Conservation (phyloP, 2,888 invertebrate genomes). For the Mythimna vitellina region DNA sequence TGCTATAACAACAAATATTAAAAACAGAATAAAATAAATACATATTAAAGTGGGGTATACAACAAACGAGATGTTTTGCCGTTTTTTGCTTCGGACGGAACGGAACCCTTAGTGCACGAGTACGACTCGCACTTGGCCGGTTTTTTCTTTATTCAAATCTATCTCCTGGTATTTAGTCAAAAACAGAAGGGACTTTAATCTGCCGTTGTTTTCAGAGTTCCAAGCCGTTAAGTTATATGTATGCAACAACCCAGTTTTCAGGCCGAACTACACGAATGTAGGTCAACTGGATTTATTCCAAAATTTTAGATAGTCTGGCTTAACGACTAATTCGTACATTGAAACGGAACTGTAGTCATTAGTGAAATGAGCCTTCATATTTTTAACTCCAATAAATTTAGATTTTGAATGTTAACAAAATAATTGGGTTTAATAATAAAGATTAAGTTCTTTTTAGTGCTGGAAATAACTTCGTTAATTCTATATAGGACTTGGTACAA, state of each 20-base stretch:
- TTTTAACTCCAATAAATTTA: slow-evolving; percentile 33
- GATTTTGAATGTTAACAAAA: slow-evolving; percentile 32
- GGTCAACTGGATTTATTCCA: slow-evolving; percentile 72
- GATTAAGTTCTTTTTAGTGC: neutral
- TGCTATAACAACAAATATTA: no score
- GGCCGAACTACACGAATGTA: slow-evolving; percentile 38
- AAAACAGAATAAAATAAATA: no score
- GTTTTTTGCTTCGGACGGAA: no score
- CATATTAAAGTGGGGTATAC: no score
- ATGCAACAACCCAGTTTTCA: slow-evolving; percentile 42
- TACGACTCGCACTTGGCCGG: neutral
- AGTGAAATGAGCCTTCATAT: slow-evolving; percentile 61
- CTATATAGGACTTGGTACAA: neutral
- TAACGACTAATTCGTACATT: slow-evolving; percentile 62
- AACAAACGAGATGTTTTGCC: no score
- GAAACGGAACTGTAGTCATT: slow-evolving; percentile 61
- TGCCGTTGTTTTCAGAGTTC: slow-evolving; percentile 18
- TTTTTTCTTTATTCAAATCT: neutral
- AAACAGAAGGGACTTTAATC: slow-evolving; percentile 4
- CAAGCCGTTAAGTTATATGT: slow-evolving; percentile 32
- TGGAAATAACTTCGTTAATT: neutral
- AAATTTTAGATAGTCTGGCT: slow-evolving; percentile 55
- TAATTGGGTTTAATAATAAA: slow-evolving; percentile 31
- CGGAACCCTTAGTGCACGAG: no score
- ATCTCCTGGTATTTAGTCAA: neutral